Evolutionary conservation across 2,888 invertebrate genomes (phyloP), one percentile per base, ranked within the genome.

Genomic region (Habroteleia sp.): DNA sequence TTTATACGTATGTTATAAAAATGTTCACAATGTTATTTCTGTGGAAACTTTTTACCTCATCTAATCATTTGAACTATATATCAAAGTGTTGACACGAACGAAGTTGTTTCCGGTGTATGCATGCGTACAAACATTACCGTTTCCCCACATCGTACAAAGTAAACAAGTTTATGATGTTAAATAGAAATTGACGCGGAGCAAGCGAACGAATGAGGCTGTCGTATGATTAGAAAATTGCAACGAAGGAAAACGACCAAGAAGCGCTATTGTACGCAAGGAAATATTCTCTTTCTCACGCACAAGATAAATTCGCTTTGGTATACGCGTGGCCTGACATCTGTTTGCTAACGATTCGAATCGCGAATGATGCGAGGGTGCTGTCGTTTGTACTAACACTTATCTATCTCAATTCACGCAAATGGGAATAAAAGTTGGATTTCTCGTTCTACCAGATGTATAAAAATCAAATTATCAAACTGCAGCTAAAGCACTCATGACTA

Each of bases 91-190:
- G 20, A 44, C 35, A n/a, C 8, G 13, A 42, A 41, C 41, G 14
- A 41, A 37, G 35, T 25, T 42, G 27, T 44, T 66, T 46, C 48
- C 46, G 35, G 23, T 31, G 31, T 54, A 23, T 54, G 48, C 54
- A 35, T 56, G 56, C 23, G 54, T 33, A 41, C 63, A 39, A 72
- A 50, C 48, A 46, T 56, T 54, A 46, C 33, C 44, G 27, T 11
- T 42, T 48, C 23, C 27, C 25, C 23, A 3, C 48, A 25, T n/a
- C 48, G 39, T 56, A 42, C 23, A 69, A 68, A 68, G 76, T 79
- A 81, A 82, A 79, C 80, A 83, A 81, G 78, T 82, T 83, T 81
- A 83, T 79, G 80, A 73, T 41, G 63, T 74, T 76, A 74, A 82
- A 80, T 80, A 77, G 76, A 79, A 81, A 81, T 81, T 79, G 79